These are phyloP conservation scores for Caenorhabditis sinica DNA, from an alignment of 2,888 invertebrate genomes.

Conservation along the genomic window DNA sequence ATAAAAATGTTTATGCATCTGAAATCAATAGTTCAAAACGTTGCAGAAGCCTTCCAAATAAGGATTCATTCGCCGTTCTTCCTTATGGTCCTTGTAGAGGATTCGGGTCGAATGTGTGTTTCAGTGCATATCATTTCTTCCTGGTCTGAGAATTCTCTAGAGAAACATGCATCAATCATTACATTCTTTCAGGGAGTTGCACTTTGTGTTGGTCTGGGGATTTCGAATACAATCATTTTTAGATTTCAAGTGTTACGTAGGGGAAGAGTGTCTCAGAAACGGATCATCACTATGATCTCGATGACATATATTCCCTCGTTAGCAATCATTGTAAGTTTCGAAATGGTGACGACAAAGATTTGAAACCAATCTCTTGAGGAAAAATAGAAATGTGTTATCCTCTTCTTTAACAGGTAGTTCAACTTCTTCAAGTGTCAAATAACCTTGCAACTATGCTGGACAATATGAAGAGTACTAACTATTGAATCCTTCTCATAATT, in stretches of 20 bases:
- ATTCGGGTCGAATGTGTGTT: slow-evolving; percentile 40
- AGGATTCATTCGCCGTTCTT: slow-evolving; percentile 22
- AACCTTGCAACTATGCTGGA: too few relatives aligned
- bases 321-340: slow-evolving; percentile 30
- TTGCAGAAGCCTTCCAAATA: slow-evolving; percentile 52
- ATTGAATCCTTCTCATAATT: neutral
- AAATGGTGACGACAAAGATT: neutral
- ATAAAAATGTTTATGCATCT: neutral
- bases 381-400: neutral
- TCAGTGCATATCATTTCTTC: slow-evolving; percentile 53
- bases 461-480: too few relatives aligned
- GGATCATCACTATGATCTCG: slow-evolving; percentile 23
- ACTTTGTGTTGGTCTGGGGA: slow-evolving; percentile 46
- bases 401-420: too few relatives aligned
- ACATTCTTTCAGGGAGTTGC: slow-evolving; percentile 32
- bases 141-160: neutral
- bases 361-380: neutral
- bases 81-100: slow-evolving; percentile 37
- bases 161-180: neutral
- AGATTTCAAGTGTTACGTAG: slow-evolving; percentile 33
- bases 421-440: too few relatives aligned
- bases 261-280: slow-evolving; percentile 20
- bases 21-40: neutral
- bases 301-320: slow-evolving; percentile 47
- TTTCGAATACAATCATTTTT: slow-evolving; percentile 50